These are phyloP conservation scores for Enoplosus armatus DNA, from an alignment of 2,797 vertebrate genomes.

Conservation along the genomic window DNA sequence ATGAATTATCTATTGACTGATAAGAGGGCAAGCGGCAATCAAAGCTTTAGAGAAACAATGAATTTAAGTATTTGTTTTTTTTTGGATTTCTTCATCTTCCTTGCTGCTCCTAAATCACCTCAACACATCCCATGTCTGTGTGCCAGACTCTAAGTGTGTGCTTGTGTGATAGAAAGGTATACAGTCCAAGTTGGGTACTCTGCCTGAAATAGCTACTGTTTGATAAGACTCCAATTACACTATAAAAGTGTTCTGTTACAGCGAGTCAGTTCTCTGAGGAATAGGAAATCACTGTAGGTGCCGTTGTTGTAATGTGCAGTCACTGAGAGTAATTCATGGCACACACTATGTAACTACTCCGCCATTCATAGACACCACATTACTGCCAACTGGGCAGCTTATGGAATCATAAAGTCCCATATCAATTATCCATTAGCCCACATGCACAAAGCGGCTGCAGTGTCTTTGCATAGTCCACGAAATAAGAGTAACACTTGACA, in stretches of 20 bases:
- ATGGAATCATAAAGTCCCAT: slow-evolving; percentile 26
- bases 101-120: background rate
- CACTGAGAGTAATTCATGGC: slow-evolving; percentile 48
- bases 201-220: slow-evolving; percentile 41
- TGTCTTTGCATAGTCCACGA: slow-evolving; percentile 7
- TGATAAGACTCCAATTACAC: slow-evolving; percentile 57
- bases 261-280: slow-evolving; percentile 24
- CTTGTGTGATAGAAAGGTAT: background rate
- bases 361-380: slow-evolving; percentile 29
- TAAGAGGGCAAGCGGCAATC: background rate
- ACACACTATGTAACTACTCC: slow-evolving; percentile 17
- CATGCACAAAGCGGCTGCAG: background rate
- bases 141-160: background rate
- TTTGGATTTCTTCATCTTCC: background rate
- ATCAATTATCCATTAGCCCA: slow-evolving; percentile 38
- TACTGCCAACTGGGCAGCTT: slow-evolving; percentile 16
- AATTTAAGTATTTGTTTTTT: background rate
- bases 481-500: background rate
- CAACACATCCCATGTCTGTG: background rate
- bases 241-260: slow-evolving; percentile 25
- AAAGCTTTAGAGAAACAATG: background rate
- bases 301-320: slow-evolving; percentile 50
- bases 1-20: too few relatives aligned
- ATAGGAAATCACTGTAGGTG: slow-evolving; percentile 36
- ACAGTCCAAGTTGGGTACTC: background rate